Percentiles rank a stretch among this genome's conserved stretches.
Evolutionary conservation across 1,140 invertebrate genomes (phyloP).

Genomic region (Rhizoglyphus robini): DNA sequence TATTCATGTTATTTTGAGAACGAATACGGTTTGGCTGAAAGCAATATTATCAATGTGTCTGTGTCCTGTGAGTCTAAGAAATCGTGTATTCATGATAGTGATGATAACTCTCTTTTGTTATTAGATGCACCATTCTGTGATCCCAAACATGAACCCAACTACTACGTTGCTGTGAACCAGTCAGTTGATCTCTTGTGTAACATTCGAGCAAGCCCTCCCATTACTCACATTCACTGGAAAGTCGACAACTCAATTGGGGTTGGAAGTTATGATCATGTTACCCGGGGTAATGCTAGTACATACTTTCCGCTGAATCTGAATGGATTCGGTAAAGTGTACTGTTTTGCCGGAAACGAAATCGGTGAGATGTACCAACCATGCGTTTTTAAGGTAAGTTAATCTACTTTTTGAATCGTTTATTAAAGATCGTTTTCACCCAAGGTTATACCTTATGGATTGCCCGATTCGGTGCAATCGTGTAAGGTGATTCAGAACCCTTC

Average conservation of each 20-base stretch:
- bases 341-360: neutral
- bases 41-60: neutral
- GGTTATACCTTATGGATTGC: neutral
- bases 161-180: neutral
- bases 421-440: too few relatives aligned
- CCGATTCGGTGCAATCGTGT: neutral
- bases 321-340: neutral
- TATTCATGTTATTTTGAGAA: neutral
- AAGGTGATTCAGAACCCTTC: neutral
- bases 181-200: neutral
- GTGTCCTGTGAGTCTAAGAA: neutral
- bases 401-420: too few relatives aligned
- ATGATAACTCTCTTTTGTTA: neutral
- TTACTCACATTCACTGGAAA: neutral
- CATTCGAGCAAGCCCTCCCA: neutral
- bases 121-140: neutral
- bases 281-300: neutral
- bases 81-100: neutral
- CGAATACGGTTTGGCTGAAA: neutral
- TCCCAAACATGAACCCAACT: neutral
- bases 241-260: neutral
- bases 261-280: neutral
- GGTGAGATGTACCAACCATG: neutral
- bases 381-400: too few relatives aligned
- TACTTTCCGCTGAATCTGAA: neutral